A percentile compares a stretch with the other conserved stretches of the same genome.
These are phyloP conservation scores for Cinclus mexicanus DNA, from an alignment of 2,113 vertebrate genomes.

Conservation along the genomic window DNA sequence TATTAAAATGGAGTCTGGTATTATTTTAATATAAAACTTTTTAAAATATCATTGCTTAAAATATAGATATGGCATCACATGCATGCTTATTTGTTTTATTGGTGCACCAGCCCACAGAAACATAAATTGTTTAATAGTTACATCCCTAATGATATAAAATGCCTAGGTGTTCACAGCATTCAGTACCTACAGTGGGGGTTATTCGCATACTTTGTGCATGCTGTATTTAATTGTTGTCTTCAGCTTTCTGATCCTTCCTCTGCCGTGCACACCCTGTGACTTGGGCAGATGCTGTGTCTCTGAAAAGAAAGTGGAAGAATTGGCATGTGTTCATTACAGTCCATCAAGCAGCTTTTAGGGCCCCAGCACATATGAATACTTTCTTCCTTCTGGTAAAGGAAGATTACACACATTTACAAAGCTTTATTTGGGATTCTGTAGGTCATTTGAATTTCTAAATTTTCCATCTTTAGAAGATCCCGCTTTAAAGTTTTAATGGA, in stretches of 20 bases:
- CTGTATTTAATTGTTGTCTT: neutral
- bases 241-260: neutral
- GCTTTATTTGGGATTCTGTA: neutral
- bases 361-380: fast-evolving
- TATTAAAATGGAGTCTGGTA: neutral
- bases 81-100: neutral
- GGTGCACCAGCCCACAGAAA: neutral
- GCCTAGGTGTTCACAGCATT: neutral
- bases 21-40: neutral
- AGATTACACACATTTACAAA: neutral
- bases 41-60: neutral
- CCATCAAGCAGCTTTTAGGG: neutral
- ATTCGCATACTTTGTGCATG: neutral
- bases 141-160: neutral
- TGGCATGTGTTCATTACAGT: neutral
- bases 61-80: neutral
- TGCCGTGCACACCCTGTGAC: neutral
- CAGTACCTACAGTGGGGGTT: neutral
- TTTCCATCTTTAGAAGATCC: neutral
- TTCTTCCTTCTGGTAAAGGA: neutral
- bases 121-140: neutral
- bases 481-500: neutral
- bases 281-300: neutral
- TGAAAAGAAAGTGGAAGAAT: neutral
- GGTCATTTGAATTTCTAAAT: neutral